Evolutionary conservation across 2,113 vertebrate genomes (phyloP).

Genomic region (Tylochromis polylepis): DNA sequence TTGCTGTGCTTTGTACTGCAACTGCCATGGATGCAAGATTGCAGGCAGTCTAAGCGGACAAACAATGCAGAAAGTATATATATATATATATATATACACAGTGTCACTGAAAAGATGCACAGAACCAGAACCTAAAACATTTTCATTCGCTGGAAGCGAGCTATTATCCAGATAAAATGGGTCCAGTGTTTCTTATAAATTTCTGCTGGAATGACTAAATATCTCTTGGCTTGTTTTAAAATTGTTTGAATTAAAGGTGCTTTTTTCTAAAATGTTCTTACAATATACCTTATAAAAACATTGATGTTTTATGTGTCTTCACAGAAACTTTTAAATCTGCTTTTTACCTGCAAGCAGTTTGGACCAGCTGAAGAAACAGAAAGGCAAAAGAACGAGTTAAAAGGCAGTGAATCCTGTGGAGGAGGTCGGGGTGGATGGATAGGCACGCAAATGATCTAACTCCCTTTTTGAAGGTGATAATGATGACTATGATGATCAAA

Average conservation of each 20-base stretch:
- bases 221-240: neutral
- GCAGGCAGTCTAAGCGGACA: fast-evolving
- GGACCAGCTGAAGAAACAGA: neutral
- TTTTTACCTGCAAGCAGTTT: neutral
- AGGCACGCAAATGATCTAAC: neutral
- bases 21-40: fast-evolving
- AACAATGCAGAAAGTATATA: no score
- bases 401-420: neutral
- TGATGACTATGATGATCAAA: neutral
- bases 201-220: neutral
- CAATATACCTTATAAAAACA: neutral
- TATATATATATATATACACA: no score
- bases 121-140: neutral
- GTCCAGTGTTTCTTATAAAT: neutral
- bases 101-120: neutral
- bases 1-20: neutral
- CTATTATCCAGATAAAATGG: fast-evolving
- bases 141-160: neutral
- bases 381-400: neutral
- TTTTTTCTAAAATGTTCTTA: neutral
- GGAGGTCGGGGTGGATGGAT: neutral
- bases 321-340: fast-evolving
- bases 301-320: neutral
- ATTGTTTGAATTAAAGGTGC: neutral
- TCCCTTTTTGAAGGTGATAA: neutral